These are phyloP conservation scores for Rhizomys pruinosus DNA, from an alignment of 2,113 vertebrate species.

Conservation along the genomic window DNA sequence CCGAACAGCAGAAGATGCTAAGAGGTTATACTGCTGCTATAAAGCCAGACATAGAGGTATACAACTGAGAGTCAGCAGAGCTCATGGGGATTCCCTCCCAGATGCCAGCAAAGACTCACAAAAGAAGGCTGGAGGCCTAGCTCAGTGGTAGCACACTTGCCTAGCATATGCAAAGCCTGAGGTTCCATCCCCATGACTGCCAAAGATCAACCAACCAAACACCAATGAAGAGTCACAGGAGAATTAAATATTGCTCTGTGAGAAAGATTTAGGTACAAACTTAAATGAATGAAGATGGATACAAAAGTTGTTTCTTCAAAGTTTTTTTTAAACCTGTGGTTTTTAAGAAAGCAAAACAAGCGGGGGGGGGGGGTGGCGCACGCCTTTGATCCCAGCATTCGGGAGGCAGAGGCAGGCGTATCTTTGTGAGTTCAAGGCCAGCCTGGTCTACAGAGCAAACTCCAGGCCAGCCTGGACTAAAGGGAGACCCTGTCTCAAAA, in stretches of 20 bases:
- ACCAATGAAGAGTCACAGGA: neutral
- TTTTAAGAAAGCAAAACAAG: slow-evolving; percentile 35
- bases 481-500: no score
- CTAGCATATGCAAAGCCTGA: neutral
- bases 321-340: neutral
- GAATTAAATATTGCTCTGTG: neutral
- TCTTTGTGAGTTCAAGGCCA: no score
- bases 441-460: no score
- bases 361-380: no score
- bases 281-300: neutral
- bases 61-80: neutral
- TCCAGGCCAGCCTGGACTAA: no score
- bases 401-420: no score
- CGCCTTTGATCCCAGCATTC: no score
- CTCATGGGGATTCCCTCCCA: neutral
- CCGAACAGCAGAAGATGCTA: neutral
- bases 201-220: neutral
- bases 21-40: neutral
- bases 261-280: neutral
- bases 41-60: no score
- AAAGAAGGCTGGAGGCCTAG: neutral
- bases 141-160: no score
- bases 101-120: neutral
- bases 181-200: neutral
- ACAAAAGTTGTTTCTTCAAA: neutral